phyloP scores from a whole-genome alignment of 2,113 vertebrate genomes.

The Cyphomyrus plagiostoma region DNA sequence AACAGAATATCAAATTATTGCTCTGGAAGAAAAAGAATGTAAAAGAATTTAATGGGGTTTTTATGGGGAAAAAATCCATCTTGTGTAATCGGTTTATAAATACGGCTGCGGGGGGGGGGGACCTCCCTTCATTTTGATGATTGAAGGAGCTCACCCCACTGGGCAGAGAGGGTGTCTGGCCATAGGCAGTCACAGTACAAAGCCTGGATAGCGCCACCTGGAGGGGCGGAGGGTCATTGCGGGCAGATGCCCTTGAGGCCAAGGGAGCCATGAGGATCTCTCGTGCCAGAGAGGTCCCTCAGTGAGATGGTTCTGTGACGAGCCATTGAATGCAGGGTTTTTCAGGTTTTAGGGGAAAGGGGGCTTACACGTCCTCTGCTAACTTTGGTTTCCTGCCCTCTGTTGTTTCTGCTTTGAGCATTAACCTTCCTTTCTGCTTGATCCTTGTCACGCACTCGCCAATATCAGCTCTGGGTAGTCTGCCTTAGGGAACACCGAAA shows the following conservation, averaged over 20 bases:
- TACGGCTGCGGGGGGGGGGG: background rate
- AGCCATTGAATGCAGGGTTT: background rate
- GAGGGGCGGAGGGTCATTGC: background rate
- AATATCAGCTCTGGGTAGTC: background rate
- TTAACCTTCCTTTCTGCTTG: background rate
- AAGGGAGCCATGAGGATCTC: background rate
- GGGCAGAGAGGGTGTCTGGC: too few species aligned
- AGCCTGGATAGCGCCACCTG: background rate
- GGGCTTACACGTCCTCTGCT: background rate
- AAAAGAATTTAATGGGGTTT: slow-evolving; percentile 17
- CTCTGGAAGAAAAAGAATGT: slow-evolving; percentile 8
- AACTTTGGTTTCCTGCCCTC: background rate
- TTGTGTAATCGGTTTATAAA: slow-evolving; percentile 15
- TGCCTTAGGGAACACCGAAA: background rate
- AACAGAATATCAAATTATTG: slow-evolving; percentile 12
- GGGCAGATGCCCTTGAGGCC: background rate
- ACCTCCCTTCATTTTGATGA: background rate
- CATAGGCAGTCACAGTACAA: background rate
- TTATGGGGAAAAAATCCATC: slow-evolving; percentile 5
- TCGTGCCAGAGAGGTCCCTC: background rate
- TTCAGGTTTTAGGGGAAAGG: background rate
- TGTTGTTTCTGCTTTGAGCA: background rate
- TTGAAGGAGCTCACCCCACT: background rate
- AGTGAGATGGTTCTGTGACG: background rate
- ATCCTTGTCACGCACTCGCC: background rate